phyloP scores from a whole-genome alignment of 2,797 vertebrate species.

The Dermochelys coriacea region DNA sequence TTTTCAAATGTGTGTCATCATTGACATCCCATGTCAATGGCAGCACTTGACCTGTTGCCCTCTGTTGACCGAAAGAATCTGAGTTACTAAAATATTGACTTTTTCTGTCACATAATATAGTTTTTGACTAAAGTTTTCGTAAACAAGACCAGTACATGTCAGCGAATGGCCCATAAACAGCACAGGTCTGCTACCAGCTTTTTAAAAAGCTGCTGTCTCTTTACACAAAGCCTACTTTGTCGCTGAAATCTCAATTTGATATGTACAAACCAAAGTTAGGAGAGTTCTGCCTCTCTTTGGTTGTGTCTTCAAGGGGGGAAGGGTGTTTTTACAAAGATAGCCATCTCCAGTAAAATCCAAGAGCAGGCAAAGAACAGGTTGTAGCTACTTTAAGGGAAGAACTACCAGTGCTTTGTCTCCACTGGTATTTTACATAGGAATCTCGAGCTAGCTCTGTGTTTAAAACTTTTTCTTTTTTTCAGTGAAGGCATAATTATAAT shows the following conservation, averaged over 20 bases:
- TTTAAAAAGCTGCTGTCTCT: fast-evolving
- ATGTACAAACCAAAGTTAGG: fast-evolving
- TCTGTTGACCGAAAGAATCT: background rate
- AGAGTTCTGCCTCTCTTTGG: background rate
- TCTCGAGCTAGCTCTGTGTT: background rate
- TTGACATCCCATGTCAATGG: background rate
- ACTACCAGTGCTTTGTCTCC: background rate
- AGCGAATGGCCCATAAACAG: fast-evolving
- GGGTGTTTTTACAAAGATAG: background rate
- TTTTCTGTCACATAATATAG: background rate
- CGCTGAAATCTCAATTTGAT: background rate
- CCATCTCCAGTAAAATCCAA: fast-evolving
- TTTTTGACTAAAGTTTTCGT: background rate
- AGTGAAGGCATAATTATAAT: background rate
- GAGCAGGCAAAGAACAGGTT: fast-evolving
- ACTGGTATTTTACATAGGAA: background rate
- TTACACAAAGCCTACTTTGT: background rate
- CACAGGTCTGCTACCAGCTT: background rate
- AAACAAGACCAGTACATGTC: background rate
- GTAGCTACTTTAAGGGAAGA: background rate
- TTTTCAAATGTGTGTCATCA: background rate
- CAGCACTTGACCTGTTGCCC: background rate
- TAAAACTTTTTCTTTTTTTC: background rate
- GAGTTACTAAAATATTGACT: background rate
- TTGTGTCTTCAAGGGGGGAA: fast-evolving